Percentiles rank a stretch among this genome's conserved stretches.
These are phyloP conservation scores for Cheirogaleus medius DNA, from an alignment of 2,113 vertebrate genomes.

Conservation along the genomic window DNA sequence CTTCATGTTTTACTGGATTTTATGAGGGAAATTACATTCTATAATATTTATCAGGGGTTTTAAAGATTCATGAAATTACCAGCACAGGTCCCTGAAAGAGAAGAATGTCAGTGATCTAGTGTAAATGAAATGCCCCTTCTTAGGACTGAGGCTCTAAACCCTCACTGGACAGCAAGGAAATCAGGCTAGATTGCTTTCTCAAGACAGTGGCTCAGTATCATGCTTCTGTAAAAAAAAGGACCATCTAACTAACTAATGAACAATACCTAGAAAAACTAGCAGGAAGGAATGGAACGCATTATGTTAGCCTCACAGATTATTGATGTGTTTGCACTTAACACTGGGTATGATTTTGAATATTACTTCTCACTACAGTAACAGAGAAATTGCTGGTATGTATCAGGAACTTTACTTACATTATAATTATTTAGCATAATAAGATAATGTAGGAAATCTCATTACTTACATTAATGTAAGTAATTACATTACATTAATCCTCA, in stretches of 20 bases:
- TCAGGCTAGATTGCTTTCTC: not conserved
- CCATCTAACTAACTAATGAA: not conserved
- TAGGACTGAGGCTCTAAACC: not conserved
- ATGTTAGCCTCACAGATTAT: not conserved
- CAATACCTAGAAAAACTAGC: not conserved
- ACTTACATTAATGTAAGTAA: not conserved
- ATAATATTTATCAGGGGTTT: constrained; percentile 38
- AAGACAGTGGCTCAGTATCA: not conserved
- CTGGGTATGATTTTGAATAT: not conserved
- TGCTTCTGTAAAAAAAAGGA: not conserved
- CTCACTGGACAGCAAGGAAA: not conserved
- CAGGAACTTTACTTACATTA: not conserved
- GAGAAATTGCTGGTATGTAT: not conserved
- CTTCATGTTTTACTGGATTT: constrained; percentile 67
- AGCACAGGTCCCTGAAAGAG: not conserved
- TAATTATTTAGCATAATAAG: not conserved
- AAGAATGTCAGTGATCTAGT: constrained; percentile 28
- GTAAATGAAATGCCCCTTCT: constrained; percentile 31
- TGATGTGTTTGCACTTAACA: not conserved
- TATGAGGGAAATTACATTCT: constrained; percentile 64
- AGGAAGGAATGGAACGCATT: not conserved
- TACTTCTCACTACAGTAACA: not conserved
- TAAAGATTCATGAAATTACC: constrained; percentile 69
- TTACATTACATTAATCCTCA: not conserved
- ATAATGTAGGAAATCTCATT: not conserved